Evolutionary conservation across 2,888 invertebrate genomes (phyloP).

Genomic region (Suillia variegata): DNA sequence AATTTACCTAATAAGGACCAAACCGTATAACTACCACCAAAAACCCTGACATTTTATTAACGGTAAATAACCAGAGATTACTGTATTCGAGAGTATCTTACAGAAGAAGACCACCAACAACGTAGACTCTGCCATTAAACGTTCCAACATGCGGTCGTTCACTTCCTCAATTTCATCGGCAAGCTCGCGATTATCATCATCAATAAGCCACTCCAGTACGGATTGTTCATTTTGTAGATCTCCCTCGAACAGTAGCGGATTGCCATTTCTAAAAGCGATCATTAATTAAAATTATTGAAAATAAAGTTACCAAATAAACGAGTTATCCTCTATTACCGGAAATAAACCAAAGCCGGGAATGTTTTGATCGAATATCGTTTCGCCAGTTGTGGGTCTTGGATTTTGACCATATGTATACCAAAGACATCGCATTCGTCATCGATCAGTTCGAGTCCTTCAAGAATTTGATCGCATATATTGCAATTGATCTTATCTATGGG

Average conservation of each 20-base stretch:
- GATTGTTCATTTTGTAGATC: slow-evolving; percentile 91
- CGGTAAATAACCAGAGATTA: background rate
- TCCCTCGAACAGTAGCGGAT: slow-evolving; percentile 86
- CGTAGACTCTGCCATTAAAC: slow-evolving; percentile 83
- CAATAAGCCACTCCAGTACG: slow-evolving; percentile 89
- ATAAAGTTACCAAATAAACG: slow-evolving; percentile 23
- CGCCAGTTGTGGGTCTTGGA: slow-evolving; percentile 87
- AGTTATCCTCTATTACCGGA: slow-evolving; percentile 66
- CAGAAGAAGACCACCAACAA: slow-evolving; percentile 91
- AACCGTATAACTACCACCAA: no score
- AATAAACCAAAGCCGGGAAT: slow-evolving; percentile 90
- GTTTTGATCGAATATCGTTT: slow-evolving; percentile 94
- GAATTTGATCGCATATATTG: slow-evolving; percentile 87
- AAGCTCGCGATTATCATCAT: slow-evolving; percentile 90
- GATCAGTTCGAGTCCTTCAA: slow-evolving; percentile 85
- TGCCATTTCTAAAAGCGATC: slow-evolving; percentile 73
- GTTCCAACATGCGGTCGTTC: slow-evolving; percentile 85
- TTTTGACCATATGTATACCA: slow-evolving; percentile 92
- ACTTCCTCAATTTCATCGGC: slow-evolving; percentile 94
- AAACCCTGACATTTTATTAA: background rate
- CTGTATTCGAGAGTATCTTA: slow-evolving; percentile 62
- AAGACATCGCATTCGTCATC: slow-evolving; percentile 92
- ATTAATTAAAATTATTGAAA: slow-evolving; percentile 25
- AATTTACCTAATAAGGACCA: no score
- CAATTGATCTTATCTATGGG: slow-evolving; percentile 83